Evolutionary conservation across 2,113 vertebrate species (phyloP).

Genomic region (Nothobranchius furzeri): DNA sequence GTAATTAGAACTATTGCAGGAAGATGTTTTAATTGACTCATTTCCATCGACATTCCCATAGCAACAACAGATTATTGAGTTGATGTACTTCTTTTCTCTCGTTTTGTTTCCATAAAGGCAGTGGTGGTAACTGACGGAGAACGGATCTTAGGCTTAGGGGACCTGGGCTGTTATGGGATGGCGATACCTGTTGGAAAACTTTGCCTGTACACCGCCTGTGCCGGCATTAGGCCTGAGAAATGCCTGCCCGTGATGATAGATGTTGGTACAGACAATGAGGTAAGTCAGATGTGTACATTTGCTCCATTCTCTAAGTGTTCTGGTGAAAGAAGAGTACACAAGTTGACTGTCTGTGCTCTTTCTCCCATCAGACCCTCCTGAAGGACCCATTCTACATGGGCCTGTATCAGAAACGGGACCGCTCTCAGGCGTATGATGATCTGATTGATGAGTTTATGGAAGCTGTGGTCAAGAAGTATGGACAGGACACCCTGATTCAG

Average conservation of each 20-base stretch:
- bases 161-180: slow-evolving; percentile 97
- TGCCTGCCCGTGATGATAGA: slow-evolving; percentile 96
- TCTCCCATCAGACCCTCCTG: slow-evolving; percentile 81
- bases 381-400: slow-evolving; percentile 97
- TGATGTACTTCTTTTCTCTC: not conserved
- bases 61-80: not conserved
- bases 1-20: too few species aligned
- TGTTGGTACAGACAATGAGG: slow-evolving; percentile 92
- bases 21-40: not conserved
- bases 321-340: not conserved
- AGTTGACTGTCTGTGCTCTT: not conserved
- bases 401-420: slow-evolving; percentile 92
- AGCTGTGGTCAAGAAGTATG: slow-evolving; percentile 93
- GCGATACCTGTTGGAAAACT: slow-evolving; percentile 96
- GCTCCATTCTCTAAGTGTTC: not conserved
- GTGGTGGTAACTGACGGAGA: slow-evolving; percentile 97
- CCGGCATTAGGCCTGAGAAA: slow-evolving; percentile 89
- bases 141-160: slow-evolving; percentile 94
- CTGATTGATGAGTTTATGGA: slow-evolving; percentile 99
- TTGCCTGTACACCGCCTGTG: slow-evolving; percentile 94
- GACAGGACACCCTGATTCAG: slow-evolving; percentile 93
- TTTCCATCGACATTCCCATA: not conserved
- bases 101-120: slow-evolving; percentile 78
- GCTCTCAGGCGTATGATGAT: slow-evolving; percentile 90
- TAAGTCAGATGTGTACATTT: slow-evolving; percentile 56